Evolutionary conservation across 2,797 vertebrate genomes (phyloP).

Genomic region (Apodemus agrarius): DNA sequence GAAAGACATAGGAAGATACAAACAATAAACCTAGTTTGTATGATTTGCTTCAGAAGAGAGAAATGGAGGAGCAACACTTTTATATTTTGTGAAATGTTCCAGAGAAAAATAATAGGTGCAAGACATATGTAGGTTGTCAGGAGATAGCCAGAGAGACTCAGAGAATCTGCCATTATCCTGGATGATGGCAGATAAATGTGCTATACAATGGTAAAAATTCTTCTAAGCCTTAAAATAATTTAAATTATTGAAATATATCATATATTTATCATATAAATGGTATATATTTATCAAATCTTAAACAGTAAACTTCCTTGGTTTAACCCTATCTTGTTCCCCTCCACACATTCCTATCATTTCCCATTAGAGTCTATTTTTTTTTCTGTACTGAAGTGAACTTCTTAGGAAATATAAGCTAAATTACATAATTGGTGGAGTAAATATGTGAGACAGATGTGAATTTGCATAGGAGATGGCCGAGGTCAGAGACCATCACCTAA

Average conservation of each 20-base stretch:
- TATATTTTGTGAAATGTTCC: neutral
- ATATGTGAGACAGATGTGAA: neutral
- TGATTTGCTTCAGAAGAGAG: neutral
- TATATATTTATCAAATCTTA: neutral
- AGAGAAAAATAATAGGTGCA: neutral
- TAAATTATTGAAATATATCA: neutral
- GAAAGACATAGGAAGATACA: neutral
- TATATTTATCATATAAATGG: neutral
- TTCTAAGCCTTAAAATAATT: neutral
- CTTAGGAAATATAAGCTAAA: neutral
- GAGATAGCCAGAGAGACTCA: neutral
- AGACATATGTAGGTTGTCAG: neutral
- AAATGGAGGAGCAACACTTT: neutral
- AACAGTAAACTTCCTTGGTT: neutral
- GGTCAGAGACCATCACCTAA: neutral
- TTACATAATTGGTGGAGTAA: neutral
- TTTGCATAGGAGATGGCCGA: neutral
- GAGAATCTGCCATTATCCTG: neutral
- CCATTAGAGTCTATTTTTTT: neutral
- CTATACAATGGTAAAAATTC: neutral
- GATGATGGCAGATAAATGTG: neutral
- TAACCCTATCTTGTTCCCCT: neutral
- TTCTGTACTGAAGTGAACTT: neutral
- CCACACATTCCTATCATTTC: neutral
- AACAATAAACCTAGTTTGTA: neutral